Conservation (phyloP, 2,797 vertebrate species). For the Oreonectes daqikongensis region DNA sequence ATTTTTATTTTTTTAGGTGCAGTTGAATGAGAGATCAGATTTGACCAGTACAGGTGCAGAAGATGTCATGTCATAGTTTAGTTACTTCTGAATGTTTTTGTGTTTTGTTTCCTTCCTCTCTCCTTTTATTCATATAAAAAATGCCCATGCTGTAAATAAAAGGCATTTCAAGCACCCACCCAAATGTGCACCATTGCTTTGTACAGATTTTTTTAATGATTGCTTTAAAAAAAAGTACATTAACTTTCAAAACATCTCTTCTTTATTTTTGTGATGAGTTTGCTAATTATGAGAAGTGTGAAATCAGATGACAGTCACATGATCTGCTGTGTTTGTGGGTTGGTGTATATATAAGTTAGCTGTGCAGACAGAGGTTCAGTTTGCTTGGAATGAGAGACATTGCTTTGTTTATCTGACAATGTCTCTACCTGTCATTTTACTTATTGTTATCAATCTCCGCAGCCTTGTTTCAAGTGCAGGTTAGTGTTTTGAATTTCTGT, state of each 20-base stretch:
- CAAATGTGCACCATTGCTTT: not conserved
- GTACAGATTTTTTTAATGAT: no score
- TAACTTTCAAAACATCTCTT: no score
- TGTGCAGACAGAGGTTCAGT: not conserved
- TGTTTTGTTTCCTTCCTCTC: not conserved
- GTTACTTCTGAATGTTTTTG: not conserved
- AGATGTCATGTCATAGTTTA: not conserved
- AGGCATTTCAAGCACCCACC: not conserved
- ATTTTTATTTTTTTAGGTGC: not conserved
- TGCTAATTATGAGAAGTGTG: no score
- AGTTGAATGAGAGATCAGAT: not conserved
- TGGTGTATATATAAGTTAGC: not conserved
- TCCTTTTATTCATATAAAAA: not conserved
- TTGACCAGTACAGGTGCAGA: not conserved
- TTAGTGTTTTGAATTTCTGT: not conserved
- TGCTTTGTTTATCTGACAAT: not conserved
- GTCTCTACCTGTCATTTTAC: not conserved
- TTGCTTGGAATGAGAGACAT: not conserved
- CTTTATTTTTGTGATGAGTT: no score
- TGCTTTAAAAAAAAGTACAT: no score
- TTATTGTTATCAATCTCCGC: not conserved
- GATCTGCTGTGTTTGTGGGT: not conserved
- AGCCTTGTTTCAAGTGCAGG: conserved; percentile 9
- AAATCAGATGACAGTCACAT: no score
- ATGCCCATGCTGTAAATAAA: not conserved